Evolutionary conservation across 2,888 invertebrate genomes (phyloP).

Genomic region (Altica lythri): DNA sequence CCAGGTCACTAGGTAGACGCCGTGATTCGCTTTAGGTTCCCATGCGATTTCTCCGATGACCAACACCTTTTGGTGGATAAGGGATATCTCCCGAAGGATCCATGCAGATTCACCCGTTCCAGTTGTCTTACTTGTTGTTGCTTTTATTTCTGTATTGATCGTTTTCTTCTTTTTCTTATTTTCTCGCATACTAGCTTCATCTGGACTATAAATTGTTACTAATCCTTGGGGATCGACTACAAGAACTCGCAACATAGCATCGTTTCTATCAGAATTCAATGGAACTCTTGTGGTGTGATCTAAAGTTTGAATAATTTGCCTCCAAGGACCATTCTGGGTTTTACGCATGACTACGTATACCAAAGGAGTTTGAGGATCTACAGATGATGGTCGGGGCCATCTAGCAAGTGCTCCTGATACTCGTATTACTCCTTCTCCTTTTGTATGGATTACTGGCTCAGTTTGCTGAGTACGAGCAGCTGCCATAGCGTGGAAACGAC

Average conservation of each 20-base stretch:
- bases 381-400: slow-evolving; percentile 68
- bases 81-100: slow-evolving; percentile 69
- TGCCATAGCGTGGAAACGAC: slow-evolving; percentile 70
- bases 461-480: slow-evolving; percentile 65
- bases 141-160: slow-evolving; percentile 60
- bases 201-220: slow-evolving; percentile 72
- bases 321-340: slow-evolving; percentile 67
- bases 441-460: slow-evolving; percentile 72
- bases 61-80: slow-evolving; percentile 73
- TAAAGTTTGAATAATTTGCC: slow-evolving; percentile 70
- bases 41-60: slow-evolving; percentile 75
- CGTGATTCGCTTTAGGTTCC: slow-evolving; percentile 69
- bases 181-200: slow-evolving; percentile 61
- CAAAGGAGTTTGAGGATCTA: slow-evolving; percentile 62
- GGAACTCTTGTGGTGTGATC: slow-evolving; percentile 68
- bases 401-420: slow-evolving; percentile 67
- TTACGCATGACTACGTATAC: slow-evolving; percentile 75
- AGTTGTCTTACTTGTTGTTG: slow-evolving; percentile 60
- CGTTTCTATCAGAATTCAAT: slow-evolving; percentile 63
- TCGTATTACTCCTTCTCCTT: slow-evolving; percentile 70
- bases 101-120: slow-evolving; percentile 63
- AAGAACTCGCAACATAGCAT: slow-evolving; percentile 68
- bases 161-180: slow-evolving; percentile 56
- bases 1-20: slow-evolving; percentile 81
- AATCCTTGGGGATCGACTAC: slow-evolving; percentile 73